Conservation (phyloP, 2,888 invertebrate genomes). For the Cataglyphis albicans region DNA sequence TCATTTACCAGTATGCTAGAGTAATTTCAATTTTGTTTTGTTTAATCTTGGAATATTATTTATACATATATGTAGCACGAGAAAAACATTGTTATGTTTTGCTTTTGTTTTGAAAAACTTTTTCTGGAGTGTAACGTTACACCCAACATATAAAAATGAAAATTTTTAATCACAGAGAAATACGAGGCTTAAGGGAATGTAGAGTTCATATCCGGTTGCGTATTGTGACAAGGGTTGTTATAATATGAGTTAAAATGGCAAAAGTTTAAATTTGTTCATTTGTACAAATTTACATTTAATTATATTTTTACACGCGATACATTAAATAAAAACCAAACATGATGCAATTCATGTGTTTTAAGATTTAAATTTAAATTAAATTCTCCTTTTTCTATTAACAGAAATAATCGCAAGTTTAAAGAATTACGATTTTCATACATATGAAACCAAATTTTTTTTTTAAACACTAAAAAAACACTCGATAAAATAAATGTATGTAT, state of each 20-base stretch:
- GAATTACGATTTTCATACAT: background rate
- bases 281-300: background rate
- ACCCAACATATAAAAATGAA: conserved; percentile 6
- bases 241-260: background rate
- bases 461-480: background rate
- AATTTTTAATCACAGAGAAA: conserved; percentile 32
- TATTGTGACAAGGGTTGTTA: background rate
- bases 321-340: background rate
- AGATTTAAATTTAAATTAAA: background rate
- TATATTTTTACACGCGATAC: background rate
- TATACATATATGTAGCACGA: background rate
- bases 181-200: conserved; percentile 5
- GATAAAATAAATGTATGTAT: background rate
- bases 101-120: conserved; percentile 3
- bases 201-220: background rate
- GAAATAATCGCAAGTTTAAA: background rate
- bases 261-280: background rate
- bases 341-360: background rate
- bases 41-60: conserved; percentile 5
- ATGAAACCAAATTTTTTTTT: background rate
- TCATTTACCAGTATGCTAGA: background rate
- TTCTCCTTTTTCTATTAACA: background rate
- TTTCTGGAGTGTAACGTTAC: background rate
- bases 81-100: background rate
- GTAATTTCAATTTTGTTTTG: conserved; percentile 4